Evolutionary conservation across 2,888 invertebrate genomes (phyloP), one percentile per base, ranked within the genome.

Genomic region (Steromphala cineraria): DNA sequence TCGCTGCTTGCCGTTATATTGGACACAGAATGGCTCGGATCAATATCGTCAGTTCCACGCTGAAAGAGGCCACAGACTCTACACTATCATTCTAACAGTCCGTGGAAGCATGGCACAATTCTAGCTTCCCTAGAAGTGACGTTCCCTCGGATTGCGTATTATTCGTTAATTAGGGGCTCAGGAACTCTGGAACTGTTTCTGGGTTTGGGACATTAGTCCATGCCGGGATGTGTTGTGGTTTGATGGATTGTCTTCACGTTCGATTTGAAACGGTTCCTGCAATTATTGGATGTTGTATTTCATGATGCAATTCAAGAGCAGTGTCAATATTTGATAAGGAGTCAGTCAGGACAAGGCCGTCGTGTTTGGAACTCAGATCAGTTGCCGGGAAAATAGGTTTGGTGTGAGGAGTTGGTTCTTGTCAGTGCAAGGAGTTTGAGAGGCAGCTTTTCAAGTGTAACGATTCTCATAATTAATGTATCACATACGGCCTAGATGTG

Each of bases 221-320:
- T 36, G 71, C 24, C 31, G 17, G 19, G 36, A 71, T 40, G 62
- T 62, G 71, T 71, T 71, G 71, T 71, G 36, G 15, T 71, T 31
- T 71, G 40, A 71, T 71, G 71, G 36, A 71, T 36, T 13, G 40
- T 40, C 17, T 15, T 36, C 13, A 36, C 40, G 36, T 13, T 19
- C 36, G 31, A 71, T 71, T 71, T 15, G 71, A 71, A 71, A 36
- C 40, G 17, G 36, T 71, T 71, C n/a, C 71, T 40, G 71, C 71
- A 71, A 71, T 71, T 71, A 71, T 31, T 36, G 71, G 71, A 71
- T 71, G n/a, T n/a, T n/a, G 71, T 31, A 71, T 36, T 71, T 40
- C 71, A 71, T 71, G 71, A 71, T 71, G 71, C 71, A 71, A 71
- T 19, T 71, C 40, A 71, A 71, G 71, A 31, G 71, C 19, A 17